These are phyloP conservation scores for Pavo muticus DNA, from an alignment of 2,113 vertebrate species.

Conservation along the genomic window DNA sequence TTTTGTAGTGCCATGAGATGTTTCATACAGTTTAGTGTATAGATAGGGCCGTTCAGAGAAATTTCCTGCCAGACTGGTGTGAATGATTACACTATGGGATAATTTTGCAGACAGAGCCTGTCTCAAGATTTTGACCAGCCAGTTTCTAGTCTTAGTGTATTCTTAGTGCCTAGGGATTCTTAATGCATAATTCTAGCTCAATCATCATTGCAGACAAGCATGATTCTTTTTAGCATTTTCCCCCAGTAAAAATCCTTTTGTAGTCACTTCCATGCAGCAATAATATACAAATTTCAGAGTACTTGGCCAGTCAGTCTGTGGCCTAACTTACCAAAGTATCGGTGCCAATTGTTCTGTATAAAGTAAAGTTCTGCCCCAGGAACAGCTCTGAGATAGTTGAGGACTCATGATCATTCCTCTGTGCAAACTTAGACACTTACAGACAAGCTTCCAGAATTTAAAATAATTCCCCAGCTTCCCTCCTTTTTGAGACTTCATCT, in stretches of 20 bases:
- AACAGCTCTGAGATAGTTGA: neutral
- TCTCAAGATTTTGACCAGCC: neutral
- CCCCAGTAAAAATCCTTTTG: neutral
- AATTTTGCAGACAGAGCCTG: neutral
- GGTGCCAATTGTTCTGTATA: neutral
- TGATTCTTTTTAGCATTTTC: neutral
- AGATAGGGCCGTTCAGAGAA: neutral
- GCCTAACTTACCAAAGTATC: neutral
- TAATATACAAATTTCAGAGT: neutral
- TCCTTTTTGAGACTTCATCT: neutral
- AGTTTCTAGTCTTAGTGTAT: neutral
- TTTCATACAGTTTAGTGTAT: neutral
- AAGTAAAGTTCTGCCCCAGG: neutral
- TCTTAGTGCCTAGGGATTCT: neutral
- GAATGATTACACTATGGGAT: neutral
- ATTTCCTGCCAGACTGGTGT: neutral
- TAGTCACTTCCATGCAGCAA: neutral
- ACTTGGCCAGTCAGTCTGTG: neutral
- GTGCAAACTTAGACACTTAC: neutral
- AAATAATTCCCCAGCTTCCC: neutral
- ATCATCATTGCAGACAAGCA: fast-evolving
- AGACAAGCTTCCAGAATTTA: neutral
- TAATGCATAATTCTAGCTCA: neutral
- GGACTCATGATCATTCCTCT: neutral
- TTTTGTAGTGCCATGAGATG: neutral